Base-by-base conservation (phyloP, 2,113 vertebrate species). In the Hemichromis elongatus region DNA sequence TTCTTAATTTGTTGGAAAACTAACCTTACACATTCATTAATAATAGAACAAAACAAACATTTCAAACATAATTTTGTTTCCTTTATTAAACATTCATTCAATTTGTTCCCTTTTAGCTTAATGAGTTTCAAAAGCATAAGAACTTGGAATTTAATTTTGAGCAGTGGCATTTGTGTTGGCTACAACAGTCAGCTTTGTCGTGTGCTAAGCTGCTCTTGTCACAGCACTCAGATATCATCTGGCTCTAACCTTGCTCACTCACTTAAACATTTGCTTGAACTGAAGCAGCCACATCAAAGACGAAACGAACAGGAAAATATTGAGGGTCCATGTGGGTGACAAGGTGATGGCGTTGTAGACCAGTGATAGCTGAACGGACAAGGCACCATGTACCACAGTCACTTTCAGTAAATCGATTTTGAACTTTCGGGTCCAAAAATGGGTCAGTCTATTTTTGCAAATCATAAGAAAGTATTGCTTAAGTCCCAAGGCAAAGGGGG, bases 381-480 rank as follows among this genome's bases (percentile, higher is more conserved):
- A 83, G 85, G 40, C 83, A 80, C 59, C 66, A 54, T 89, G 77
- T 89, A 80, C 55, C 40, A 45, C 21, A 88, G 89, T 88, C 92
- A 80, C 84, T 91, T 91, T 88, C 55, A 81, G 84, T 93, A 50
- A 86, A 77, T 50, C 8, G 4, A 18, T 5, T 40, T 37, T 21
- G 50, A 78, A 83, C 28, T 55, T 28, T 63, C 63, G 13, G 37
- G 45, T 79, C 86, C 81, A 57, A 82, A 88, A 90, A 56, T 88
- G 79, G 91, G 87, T 87, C 87, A 84, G 47, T 73, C 42, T 86
- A 82, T 81, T 87, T 92, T 77, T 54, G 33, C 84, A 79, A 75
- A 75, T 26, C 70, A 56, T 14, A 63, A 75, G 30, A 84, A 73
- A 79, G 40, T 70, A 66, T 85, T 79, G 83, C 55, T 79, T 33